Evolutionary conservation across 30 jellyfish, hydroid and myxozoan genomes (phyloP).

Genomic region (Phacellophora camtschatica): DNA sequence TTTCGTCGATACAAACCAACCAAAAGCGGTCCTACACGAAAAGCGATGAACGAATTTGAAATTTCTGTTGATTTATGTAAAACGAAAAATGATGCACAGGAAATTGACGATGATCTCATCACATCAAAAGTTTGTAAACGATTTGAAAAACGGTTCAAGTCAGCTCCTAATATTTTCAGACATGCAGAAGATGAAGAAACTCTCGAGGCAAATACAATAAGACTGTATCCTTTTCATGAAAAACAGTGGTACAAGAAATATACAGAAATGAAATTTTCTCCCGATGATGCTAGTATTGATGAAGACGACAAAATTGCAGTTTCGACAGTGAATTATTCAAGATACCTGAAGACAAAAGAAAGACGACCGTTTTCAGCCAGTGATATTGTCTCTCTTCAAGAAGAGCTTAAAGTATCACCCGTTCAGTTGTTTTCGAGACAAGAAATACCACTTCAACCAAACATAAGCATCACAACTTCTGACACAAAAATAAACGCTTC

Average conservation of each 20-base stretch:
- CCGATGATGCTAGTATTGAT: background rate
- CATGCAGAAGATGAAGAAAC: constrained; percentile 9
- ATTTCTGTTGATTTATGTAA: constrained; percentile 29
- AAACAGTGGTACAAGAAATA: constrained; percentile 1
- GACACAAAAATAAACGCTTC: background rate
- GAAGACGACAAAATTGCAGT: background rate
- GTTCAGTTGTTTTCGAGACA: constrained; percentile 8
- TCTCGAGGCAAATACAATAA: constrained; percentile 11
- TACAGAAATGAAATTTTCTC: background rate
- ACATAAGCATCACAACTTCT: background rate
- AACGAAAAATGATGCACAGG: background rate
- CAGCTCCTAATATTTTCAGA: constrained; percentile 25
- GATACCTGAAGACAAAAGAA: background rate
- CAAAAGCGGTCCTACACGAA: background rate
- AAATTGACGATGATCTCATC: background rate
- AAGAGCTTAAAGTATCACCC: constrained; percentile 20
- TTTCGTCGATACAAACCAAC: background rate
- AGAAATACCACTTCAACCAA: background rate
- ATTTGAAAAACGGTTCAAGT: constrained; percentile 39
- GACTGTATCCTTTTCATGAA: constrained; percentile 56
- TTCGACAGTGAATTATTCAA: background rate
- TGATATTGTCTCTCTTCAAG: background rate
- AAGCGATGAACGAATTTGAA: background rate
- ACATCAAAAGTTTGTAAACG: constrained; percentile 17
- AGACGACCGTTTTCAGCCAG: background rate